A percentile compares a stretch with the other conserved stretches of the same genome.
These are phyloP conservation scores for Chaenodraco wilsoni DNA, from an alignment of 2,797 vertebrate species.

Conservation along the genomic window DNA sequence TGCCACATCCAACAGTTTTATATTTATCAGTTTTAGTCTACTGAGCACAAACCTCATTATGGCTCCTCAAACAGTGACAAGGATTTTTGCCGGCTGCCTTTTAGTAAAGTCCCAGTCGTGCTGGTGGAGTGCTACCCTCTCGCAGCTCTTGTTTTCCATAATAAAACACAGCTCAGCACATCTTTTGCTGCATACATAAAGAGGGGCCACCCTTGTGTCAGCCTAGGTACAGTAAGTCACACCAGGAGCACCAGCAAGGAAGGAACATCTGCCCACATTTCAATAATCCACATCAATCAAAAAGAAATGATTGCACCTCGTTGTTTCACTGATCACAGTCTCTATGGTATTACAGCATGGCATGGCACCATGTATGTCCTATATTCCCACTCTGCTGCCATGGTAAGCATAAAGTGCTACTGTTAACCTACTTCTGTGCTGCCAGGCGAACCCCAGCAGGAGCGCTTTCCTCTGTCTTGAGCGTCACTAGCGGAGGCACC, in stretches of 20 bases:
- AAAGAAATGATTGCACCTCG: constrained; percentile 28
- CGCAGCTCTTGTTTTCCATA: constrained; percentile 73
- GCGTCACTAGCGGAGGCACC: constrained; percentile 29
- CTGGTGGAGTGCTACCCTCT: constrained; percentile 60
- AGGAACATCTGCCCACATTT: constrained; percentile 28
- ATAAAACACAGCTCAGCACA: constrained; percentile 79
- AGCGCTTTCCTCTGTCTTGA: constrained; percentile 40
- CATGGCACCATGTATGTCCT: constrained; percentile 45
- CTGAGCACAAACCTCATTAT: constrained; percentile 73
- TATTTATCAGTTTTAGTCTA: constrained; percentile 64
- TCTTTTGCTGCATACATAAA: constrained; percentile 66
- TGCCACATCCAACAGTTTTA: constrained; percentile 45
- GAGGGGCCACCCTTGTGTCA: constrained; percentile 54
- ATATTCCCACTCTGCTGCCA: constrained; percentile 35
- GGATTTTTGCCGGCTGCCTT: constrained; percentile 59
- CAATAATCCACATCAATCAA: constrained; percentile 35
- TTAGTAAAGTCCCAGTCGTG: constrained; percentile 61
- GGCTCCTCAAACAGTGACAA: constrained; percentile 63
- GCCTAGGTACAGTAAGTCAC: constrained; percentile 49
- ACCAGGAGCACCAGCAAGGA: constrained; percentile 25
- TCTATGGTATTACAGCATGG: constrained; percentile 26
- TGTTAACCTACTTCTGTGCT: constrained; percentile 65
- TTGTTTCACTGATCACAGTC: constrained; percentile 40
- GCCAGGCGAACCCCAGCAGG: constrained; percentile 48
- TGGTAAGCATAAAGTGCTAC: constrained; percentile 45